These are phyloP conservation scores for Julus scandinavius DNA, from an alignment of 2,888 invertebrate genomes.

Conservation along the genomic window DNA sequence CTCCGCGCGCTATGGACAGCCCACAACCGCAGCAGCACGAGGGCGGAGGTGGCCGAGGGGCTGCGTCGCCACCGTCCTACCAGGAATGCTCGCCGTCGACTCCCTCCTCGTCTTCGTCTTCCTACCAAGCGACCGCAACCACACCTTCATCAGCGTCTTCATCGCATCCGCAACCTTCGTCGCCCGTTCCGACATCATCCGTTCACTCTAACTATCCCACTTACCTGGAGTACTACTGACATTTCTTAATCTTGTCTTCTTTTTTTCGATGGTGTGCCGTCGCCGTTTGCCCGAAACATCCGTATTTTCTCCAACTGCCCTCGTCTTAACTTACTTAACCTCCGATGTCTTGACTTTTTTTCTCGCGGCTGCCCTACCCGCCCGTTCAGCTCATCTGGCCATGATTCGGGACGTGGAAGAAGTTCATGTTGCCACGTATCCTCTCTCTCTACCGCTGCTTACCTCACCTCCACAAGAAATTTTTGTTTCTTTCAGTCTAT, in stretches of 20 bases:
- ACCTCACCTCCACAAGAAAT: no score
- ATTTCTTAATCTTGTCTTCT: not conserved
- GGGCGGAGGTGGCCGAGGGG: not conserved
- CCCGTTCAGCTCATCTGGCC: no score
- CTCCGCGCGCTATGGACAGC: conserved; percentile 25
- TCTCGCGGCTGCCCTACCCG: no score
- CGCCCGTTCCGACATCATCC: conserved; percentile 48
- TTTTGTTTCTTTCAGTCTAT: no score
- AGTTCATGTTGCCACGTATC: no score
- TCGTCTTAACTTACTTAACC: not conserved
- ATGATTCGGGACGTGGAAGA: no score
- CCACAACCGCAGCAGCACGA: conserved; percentile 26
- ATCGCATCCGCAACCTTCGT: conserved; percentile 51
- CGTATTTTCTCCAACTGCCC: not conserved
- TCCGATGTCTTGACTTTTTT: no score
- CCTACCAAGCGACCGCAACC: conserved; percentile 2
- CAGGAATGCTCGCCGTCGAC: conserved; percentile 53
- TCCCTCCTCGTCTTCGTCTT: conserved; percentile 49
- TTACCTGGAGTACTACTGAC: conserved; percentile 56
- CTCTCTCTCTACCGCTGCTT: no score
- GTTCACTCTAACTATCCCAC: conserved; percentile 57
- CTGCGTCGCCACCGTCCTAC: conserved; percentile 43
- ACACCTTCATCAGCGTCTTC: conserved; percentile 51
- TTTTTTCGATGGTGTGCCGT: conserved; percentile 14
- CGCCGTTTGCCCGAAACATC: not conserved